A percentile compares a stretch with the other conserved stretches of the same genome.
These are phyloP conservation scores for Agonum fuliginosum DNA, from an alignment of 2,888 invertebrate species.

Conservation along the genomic window DNA sequence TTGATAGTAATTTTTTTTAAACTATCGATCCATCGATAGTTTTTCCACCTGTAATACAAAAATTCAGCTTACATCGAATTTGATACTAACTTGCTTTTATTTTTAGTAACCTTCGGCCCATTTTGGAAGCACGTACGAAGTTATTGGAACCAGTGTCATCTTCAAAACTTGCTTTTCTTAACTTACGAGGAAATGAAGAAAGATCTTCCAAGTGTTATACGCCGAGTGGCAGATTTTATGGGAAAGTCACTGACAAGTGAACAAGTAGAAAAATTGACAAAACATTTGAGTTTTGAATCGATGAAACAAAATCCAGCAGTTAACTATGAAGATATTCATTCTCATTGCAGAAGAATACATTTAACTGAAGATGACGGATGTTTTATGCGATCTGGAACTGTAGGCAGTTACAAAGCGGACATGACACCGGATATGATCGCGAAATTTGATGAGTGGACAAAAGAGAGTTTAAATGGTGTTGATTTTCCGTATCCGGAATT, in stretches of 20 bases:
- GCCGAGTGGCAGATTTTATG: constrained; percentile 66
- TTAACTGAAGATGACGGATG: constrained; percentile 68
- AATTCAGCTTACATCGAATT: no score
- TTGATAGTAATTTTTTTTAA: no score
- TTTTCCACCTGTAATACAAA: no score
- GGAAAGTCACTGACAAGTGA: constrained; percentile 64
- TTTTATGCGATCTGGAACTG: constrained; percentile 74
- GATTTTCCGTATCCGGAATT: constrained; percentile 67
- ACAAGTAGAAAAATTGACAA: constrained; percentile 64
- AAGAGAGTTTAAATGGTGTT: constrained; percentile 77
- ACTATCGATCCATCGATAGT: no score
- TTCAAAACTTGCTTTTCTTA: constrained; percentile 67
- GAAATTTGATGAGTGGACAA: constrained; percentile 84
- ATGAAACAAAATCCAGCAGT: constrained; percentile 78
- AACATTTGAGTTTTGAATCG: constrained; percentile 68
- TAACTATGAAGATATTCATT: constrained; percentile 73
- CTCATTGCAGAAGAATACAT: constrained; percentile 69
- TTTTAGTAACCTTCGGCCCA: constrained; percentile 68
- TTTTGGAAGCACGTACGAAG: constrained; percentile 68
- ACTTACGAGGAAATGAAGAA: constrained; percentile 68
- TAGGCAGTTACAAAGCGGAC: constrained; percentile 71
- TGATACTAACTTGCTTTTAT: no score
- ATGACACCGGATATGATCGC: constrained; percentile 83
- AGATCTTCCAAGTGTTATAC: constrained; percentile 65
- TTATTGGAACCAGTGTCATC: constrained; percentile 67